phyloP scores from a whole-genome alignment of 1,140 invertebrate species.

The Mylabris phalerata region DNA sequence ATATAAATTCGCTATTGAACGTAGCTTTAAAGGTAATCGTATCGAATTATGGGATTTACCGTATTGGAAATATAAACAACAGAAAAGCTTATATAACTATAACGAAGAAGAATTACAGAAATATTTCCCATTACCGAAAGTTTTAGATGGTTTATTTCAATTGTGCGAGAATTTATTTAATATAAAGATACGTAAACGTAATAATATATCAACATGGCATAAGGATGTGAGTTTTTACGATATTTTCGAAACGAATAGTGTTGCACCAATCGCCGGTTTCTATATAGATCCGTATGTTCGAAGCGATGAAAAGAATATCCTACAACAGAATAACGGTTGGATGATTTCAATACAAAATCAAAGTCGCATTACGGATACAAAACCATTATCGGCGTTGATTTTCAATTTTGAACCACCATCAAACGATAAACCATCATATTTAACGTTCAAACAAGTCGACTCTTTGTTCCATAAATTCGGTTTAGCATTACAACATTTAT shows the following conservation, averaged over 20 bases:
- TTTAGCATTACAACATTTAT: constrained; percentile 69
- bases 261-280: constrained; percentile 65
- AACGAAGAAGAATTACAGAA: constrained; percentile 66
- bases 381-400: constrained; percentile 70
- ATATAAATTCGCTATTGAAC: constrained; percentile 65
- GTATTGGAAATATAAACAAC: constrained; percentile 75
- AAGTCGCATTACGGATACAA: constrained; percentile 52
- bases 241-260: constrained; percentile 63
- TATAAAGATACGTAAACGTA: constrained; percentile 68
- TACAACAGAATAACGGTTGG: constrained; percentile 56
- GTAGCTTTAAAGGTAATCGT: constrained; percentile 57
- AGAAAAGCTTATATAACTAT: constrained; percentile 55
- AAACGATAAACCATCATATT: constrained; percentile 55
- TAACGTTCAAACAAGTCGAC: constrained; percentile 69
- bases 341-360: constrained; percentile 61
- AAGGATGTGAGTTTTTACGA: constrained; percentile 79
- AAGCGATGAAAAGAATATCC: constrained; percentile 53
- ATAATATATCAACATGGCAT: constrained; percentile 68
- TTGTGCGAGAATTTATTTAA: constrained; percentile 72
- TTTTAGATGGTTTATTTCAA: constrained; percentile 68
- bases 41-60: constrained; percentile 79
- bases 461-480: constrained; percentile 81
- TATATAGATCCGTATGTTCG: constrained; percentile 77
- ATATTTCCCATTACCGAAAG: constrained; percentile 77
- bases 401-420: constrained; percentile 69